Conservation (phyloP, 64 coral and sea anemone species). For the Pocillopora damicornis region DNA sequence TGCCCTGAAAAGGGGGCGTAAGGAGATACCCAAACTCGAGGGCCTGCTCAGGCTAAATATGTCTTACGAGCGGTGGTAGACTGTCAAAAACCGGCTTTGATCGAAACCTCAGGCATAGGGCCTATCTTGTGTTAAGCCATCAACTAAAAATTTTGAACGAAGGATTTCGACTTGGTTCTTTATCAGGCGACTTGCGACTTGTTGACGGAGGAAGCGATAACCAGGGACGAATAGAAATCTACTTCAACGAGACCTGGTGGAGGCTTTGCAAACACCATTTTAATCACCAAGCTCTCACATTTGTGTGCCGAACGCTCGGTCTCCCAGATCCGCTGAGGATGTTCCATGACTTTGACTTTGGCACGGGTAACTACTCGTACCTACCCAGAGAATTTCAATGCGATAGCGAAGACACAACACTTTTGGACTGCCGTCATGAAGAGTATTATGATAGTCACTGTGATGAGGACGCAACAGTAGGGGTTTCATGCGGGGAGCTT, state of each 20-base stretch:
- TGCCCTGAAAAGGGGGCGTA: too few species aligned
- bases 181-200: conserved; percentile 7
- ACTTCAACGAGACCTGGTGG: conserved; percentile 17
- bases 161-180: background rate
- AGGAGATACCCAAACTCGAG: too few species aligned
- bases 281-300: background rate
- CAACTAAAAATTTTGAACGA: too few species aligned
- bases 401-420: background rate
- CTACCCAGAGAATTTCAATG: background rate
- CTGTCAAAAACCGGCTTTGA: too few species aligned
- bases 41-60: too few species aligned
- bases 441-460: background rate
- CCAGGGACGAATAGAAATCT: conserved; percentile 24
- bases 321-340: too few species aligned
- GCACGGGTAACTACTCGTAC: background rate
- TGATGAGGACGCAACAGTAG: background rate
- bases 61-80: too few species aligned
- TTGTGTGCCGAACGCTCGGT: background rate
- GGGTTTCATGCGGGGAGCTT: conserved; percentile 11
- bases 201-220: background rate
- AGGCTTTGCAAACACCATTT: background rate
- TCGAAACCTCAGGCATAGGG: too few species aligned
- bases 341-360: background rate
- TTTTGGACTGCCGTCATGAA: background rate
- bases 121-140: too few species aligned